A percentile compares a stretch with the other conserved stretches of the same genome.
These are phyloP conservation scores for Hyposoter didymator DNA, from an alignment of 2,888 invertebrate species.

Conservation along the genomic window DNA sequence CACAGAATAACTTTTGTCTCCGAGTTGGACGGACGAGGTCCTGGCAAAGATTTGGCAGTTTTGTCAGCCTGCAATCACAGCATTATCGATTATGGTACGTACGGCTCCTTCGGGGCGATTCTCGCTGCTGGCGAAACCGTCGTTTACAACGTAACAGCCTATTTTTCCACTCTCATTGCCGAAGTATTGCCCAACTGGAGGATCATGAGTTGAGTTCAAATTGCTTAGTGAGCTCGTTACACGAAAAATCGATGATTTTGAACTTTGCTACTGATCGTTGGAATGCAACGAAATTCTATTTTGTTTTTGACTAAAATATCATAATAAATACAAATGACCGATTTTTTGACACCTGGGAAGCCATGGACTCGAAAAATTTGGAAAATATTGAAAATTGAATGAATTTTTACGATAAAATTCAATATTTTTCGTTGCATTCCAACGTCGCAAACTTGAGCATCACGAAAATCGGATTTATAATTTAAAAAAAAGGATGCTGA, in stretches of 20 bases:
- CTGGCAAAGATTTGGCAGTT: constrained; percentile 83
- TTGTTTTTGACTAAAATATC: no score
- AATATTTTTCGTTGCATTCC: no score
- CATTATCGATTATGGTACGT: constrained; percentile 84
- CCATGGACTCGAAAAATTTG: no score
- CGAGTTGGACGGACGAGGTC: constrained; percentile 78
- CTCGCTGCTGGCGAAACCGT: constrained; percentile 83
- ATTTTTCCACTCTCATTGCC: constrained; percentile 82
- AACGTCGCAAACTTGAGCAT: no score
- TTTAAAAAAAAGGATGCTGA: constrained; percentile 28
- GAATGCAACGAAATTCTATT: no score
- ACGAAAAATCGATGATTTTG: no score
- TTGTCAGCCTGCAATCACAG: constrained; percentile 84
- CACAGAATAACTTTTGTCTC: constrained; percentile 80
- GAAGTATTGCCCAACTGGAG: constrained; percentile 82
- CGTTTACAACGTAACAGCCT: constrained; percentile 82
- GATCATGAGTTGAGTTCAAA: constrained; percentile 79
- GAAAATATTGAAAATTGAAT: no score
- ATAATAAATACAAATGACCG: no score
- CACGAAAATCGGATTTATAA: constrained; percentile 12
- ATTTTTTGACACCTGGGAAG: no score
- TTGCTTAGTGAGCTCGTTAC: background rate
- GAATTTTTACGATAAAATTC: no score
- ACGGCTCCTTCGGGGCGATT: constrained; percentile 83
- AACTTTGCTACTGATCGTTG: no score